Evolutionary conservation across 2,888 invertebrate genomes (phyloP).

Genomic region (Phania funesta): DNA sequence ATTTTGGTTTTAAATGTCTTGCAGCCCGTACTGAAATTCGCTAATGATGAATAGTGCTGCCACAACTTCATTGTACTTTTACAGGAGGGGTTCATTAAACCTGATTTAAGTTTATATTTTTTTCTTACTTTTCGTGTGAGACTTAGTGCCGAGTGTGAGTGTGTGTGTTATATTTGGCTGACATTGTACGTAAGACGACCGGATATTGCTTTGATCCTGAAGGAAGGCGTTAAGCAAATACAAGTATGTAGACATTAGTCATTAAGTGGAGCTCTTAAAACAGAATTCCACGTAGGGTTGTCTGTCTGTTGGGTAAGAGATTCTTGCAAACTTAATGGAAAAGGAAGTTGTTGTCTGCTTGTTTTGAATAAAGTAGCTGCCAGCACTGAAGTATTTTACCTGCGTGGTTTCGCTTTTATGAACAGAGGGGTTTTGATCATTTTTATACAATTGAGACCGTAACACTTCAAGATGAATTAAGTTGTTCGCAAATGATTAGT

Average conservation of each 20-base stretch:
- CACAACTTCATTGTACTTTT: neutral
- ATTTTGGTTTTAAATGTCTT: slow-evolving; percentile 27
- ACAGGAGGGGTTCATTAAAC: slow-evolving; percentile 54
- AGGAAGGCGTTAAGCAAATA: slow-evolving; percentile 60
- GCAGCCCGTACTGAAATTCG: slow-evolving; percentile 9
- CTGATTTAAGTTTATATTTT: slow-evolving; percentile 27
- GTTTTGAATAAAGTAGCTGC: neutral
- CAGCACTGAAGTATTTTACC: neutral
- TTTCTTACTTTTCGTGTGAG: neutral
- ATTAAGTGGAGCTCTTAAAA: slow-evolving; percentile 55
- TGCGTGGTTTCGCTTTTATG: too few relatives aligned
- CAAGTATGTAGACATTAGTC: slow-evolving; percentile 52
- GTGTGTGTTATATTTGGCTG: slow-evolving; percentile 5
- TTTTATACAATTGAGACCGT: too few relatives aligned
- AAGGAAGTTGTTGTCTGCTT: slow-evolving; percentile 49
- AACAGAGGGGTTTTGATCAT: too few relatives aligned
- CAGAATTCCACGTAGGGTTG: neutral
- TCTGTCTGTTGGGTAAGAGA: neutral
- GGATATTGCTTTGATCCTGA: slow-evolving; percentile 63
- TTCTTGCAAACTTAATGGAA: neutral
- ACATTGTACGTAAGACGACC: slow-evolving; percentile 42
- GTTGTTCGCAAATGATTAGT: too few relatives aligned
- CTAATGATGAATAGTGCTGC: slow-evolving; percentile 5
- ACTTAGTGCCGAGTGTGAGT: neutral
- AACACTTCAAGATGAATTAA: too few relatives aligned